These are phyloP conservation scores for Alexandromys fortis DNA, from an alignment of 2,113 vertebrate species.

Conservation along the genomic window DNA sequence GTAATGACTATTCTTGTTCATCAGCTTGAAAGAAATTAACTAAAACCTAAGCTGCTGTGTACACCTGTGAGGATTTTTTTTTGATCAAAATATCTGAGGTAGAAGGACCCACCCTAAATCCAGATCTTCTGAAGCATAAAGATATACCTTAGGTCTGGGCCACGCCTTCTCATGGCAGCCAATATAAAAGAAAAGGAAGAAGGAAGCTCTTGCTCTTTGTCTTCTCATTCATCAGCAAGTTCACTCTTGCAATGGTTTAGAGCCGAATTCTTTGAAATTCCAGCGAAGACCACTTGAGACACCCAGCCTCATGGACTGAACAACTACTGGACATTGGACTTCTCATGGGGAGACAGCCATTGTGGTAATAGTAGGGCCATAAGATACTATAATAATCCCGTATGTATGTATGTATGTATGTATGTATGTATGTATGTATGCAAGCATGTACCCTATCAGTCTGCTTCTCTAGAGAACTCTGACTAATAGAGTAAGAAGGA, in stretches of 20 bases:
- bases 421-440: background rate
- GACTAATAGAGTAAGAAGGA: constrained; percentile 1
- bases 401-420: background rate
- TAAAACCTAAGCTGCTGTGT: background rate
- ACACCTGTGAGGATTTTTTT: background rate
- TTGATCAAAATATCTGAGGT: background rate
- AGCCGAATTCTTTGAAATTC: too few species aligned
- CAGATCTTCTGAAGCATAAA: background rate
- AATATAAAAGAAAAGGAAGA: background rate
- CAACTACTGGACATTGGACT: background rate
- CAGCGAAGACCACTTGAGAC: background rate
- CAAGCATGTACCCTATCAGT: background rate
- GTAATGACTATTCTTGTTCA: background rate
- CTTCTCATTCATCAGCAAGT: background rate
- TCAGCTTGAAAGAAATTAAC: background rate
- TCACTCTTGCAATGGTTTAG: background rate
- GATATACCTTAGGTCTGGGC: background rate
- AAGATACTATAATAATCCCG: background rate
- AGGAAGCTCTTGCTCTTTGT: background rate
- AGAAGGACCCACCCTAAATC: background rate
- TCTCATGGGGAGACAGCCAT: background rate
- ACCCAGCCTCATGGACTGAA: background rate
- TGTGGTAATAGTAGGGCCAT: background rate
- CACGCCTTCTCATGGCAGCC: background rate
- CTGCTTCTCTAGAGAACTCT: background rate